Percentiles rank a stretch among this genome's conserved stretches.
Evolutionary conservation across 2,888 invertebrate genomes (phyloP).

Genomic region (Caenorhabditis sulstoni): DNA sequence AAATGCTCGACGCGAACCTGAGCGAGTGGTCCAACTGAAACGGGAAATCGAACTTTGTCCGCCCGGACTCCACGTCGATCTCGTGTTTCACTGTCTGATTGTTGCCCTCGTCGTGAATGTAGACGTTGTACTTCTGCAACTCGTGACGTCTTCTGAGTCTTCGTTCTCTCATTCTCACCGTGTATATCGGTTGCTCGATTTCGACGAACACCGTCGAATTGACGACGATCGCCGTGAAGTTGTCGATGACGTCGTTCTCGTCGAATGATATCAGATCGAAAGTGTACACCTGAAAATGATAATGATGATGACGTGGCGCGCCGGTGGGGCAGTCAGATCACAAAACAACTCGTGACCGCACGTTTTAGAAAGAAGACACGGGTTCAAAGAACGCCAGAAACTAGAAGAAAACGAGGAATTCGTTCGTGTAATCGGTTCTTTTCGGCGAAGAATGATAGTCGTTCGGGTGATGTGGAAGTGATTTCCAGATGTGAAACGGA

Average conservation of each 20-base stretch:
- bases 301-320: background rate
- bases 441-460: too few relatives aligned
- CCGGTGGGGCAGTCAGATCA: slow-evolving; percentile 12
- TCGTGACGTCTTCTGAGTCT: background rate
- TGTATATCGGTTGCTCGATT: slow-evolving; percentile 41
- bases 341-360: background rate
- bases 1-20: too few relatives aligned
- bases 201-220: slow-evolving; percentile 54
- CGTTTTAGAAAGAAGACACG: too few relatives aligned
- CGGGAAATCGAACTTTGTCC: slow-evolving; percentile 41
- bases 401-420: too few relatives aligned
- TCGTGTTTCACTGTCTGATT: slow-evolving; percentile 49
- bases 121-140: slow-evolving; percentile 54
- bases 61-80: slow-evolving; percentile 39
- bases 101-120: slow-evolving; percentile 44
- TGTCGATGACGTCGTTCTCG: slow-evolving; percentile 47
- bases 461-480: too few relatives aligned
- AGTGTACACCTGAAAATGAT: slow-evolving; percentile 41
- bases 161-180: slow-evolving; percentile 5
- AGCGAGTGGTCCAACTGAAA: slow-evolving; percentile 49
- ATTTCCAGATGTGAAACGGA: too few relatives aligned
- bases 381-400: too few relatives aligned
- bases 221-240: slow-evolving; percentile 44
- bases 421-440: too few relatives aligned
- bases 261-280: slow-evolving; percentile 56